phyloP scores from a whole-genome alignment of 2,113 vertebrate species.

The Casuarius casuarius region DNA sequence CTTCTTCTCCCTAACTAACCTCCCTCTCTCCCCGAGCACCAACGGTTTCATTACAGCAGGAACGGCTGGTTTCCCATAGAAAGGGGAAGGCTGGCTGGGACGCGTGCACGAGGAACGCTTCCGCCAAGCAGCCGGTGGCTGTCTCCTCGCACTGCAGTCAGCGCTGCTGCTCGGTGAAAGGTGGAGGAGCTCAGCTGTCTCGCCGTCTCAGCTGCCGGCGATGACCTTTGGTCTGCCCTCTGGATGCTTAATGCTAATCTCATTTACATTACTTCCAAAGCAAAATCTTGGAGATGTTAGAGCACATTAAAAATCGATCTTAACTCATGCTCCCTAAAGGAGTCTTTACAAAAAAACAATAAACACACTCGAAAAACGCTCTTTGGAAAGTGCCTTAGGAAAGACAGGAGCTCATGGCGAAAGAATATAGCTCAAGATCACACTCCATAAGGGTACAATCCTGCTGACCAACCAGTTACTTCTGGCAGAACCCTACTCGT shows the following conservation, averaged over 20 bases:
- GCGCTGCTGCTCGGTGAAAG: accelerated
- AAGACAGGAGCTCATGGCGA: neutral
- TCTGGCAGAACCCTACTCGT: neutral
- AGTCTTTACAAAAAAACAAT: neutral
- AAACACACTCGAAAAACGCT: neutral
- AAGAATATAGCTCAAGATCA: neutral
- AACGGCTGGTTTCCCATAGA: too few species aligned
- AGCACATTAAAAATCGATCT: neutral
- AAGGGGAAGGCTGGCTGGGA: too few species aligned
- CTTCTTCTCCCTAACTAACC: too few species aligned
- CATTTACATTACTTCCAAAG: neutral
- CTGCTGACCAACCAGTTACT: too few species aligned
- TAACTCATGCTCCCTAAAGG: neutral
- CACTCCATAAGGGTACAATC: too few species aligned
- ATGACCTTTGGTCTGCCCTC: neutral
- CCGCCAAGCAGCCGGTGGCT: too few species aligned
- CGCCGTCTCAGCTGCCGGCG: neutral
- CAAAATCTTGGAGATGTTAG: neutral
- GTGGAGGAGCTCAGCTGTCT: neutral
- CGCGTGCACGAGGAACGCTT: too few species aligned
- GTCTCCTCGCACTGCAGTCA: neutral
- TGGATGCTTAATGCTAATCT: neutral
- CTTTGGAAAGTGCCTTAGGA: neutral
- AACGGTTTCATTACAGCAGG: too few species aligned
- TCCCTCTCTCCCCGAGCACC: too few species aligned